These are phyloP conservation scores for Tenthredo amoena DNA, from an alignment of 2,888 invertebrate genomes.

Conservation along the genomic window DNA sequence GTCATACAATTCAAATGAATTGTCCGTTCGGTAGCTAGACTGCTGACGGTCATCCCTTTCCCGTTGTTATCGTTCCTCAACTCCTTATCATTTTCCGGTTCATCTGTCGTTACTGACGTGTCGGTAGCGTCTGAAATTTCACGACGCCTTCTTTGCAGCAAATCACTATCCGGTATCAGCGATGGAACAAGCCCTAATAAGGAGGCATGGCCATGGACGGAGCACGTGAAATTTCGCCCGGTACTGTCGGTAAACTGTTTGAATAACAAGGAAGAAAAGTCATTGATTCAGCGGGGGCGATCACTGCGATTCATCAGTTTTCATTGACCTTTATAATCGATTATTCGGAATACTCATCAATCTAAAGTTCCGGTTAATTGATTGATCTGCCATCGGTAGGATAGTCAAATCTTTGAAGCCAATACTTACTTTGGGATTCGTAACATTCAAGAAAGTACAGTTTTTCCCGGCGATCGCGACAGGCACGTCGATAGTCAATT, in stretches of 20 bases:
- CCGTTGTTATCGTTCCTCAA: neutral
- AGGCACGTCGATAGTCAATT: conserved; percentile 64
- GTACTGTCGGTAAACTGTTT: neutral
- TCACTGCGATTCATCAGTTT: neutral
- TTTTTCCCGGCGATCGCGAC: conserved; percentile 51
- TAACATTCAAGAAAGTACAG: conserved; percentile 56
- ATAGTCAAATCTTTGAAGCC: no score
- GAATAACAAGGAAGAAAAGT: neutral
- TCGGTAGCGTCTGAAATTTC: neutral
- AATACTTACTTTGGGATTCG: conserved; percentile 61
- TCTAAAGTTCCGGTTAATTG: no score
- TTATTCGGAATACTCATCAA: neutral
- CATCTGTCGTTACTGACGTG: neutral
- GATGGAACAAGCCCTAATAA: neutral
- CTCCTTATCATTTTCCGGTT: neutral
- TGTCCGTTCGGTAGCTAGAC: conserved; percentile 5
- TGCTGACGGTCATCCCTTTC: neutral
- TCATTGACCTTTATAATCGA: neutral
- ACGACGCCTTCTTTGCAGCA: neutral
- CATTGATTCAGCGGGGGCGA: neutral
- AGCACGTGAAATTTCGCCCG: neutral
- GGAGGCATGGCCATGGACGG: neutral
- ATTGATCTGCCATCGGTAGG: no score
- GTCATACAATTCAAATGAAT: conserved; percentile 66
- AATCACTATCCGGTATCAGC: no score